Evolutionary conservation across 2,113 vertebrate species (phyloP).

Genomic region (Forbesichthys agassizii): DNA sequence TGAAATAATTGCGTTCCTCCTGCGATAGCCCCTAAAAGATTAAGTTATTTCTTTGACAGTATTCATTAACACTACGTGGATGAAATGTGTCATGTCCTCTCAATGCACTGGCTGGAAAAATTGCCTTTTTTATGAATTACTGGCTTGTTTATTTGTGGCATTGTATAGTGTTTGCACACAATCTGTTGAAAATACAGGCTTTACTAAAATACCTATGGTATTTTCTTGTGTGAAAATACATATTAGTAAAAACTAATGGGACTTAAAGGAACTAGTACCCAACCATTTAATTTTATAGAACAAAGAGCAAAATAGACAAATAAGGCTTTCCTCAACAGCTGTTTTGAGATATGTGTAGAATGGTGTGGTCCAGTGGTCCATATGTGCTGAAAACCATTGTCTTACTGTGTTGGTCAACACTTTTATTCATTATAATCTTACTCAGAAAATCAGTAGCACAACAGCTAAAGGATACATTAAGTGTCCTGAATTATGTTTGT

Average conservation of each 20-base stretch:
- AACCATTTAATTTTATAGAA: no score
- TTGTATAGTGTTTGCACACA: no score
- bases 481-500: constrained; percentile 45
- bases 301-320: not conserved
- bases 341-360: not conserved
- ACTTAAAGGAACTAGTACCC: no score
- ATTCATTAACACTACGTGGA: constrained; percentile 40
- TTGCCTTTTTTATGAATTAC: constrained; percentile 18
- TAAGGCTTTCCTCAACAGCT: no score
- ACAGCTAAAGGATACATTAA: constrained; percentile 41
- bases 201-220: constrained; percentile 37
- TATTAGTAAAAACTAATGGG: not conserved
- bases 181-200: constrained; percentile 26
- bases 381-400: not conserved
- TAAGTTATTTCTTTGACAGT: constrained; percentile 61
- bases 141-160: no score
- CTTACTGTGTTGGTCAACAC: not conserved
- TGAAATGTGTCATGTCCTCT: constrained; percentile 55
- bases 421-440: not conserved
- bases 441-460: constrained; percentile 34
- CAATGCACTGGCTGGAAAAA: constrained; percentile 28
- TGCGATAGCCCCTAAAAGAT: constrained; percentile 18
- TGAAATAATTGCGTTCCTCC: constrained; percentile 5
- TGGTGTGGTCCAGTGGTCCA: not conserved
- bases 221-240: constrained; percentile 28